Base-by-base conservation (phyloP, 2,888 invertebrate species). In the Melipona beecheii region DNA sequence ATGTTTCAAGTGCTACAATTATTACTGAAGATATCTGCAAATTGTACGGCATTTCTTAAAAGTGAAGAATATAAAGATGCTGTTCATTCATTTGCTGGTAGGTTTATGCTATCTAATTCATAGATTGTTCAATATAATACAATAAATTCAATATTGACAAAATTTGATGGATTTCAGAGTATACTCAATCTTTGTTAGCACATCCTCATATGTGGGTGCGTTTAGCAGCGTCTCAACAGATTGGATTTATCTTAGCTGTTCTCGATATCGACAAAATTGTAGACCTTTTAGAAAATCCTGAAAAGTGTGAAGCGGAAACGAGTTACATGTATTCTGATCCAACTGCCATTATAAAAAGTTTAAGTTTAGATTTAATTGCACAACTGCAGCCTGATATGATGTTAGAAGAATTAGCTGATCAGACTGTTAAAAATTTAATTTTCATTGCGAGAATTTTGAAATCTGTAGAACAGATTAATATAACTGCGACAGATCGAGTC, bases 121-220 rank as follows among this genome's bases (percentile, higher is more conserved):
- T 70, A 27, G 31, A 13, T 9, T 68, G 19, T 50, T 13, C 56
- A 31, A 43, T 31, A 31, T 15, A 31, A 31, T 4, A 31, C 4
- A 31, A 31, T 31, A 31, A 31, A n/a, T 50, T 13, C 56, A 31
- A 50, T 31, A 31, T 15, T 52, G 71, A 71, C 11, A 36, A 13
- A 58, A 66, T 83, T 96, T 82, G 19, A 1, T 62, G 21, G 24
- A 94, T 97, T 90, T 95, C 96, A 74, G 96, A 96, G 92, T 96
- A 96, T 91, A 96, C 96, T 89, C 97, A 98, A 94, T 95, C 95
- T 27, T 95, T 98, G 65, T 93, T 99, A 24, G 96, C 96, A 0
- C 97, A 99, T 93, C 97, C 98, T 21, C 98, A 99, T 93, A 96
- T 96, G 54, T 98, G 98, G 98, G 98, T 99, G 0, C 96, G 98